Base-by-base conservation (phyloP, 2,888 invertebrate species). In the Dryocosmus kuriphilus region DNA sequence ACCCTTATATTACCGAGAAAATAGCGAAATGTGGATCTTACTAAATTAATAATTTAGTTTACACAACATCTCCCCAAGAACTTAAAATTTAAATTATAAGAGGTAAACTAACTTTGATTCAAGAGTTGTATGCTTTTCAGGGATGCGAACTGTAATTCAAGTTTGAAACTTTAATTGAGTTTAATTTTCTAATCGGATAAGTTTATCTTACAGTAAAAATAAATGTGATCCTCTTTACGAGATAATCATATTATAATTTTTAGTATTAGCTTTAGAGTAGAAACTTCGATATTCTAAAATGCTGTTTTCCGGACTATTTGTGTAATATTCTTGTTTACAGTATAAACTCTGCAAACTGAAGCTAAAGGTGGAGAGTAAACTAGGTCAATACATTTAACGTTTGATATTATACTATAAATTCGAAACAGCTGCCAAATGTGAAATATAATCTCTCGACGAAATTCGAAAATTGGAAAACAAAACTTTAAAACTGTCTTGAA, bases 391-490 rank as follows among this genome's bases (percentile, higher is more conserved):
- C 8, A 8, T 46, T 27, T 46, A 67, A 67, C 65, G 27, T 41
- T 67, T 67, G 27, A 67, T 67, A 67, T 65, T 41, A 67, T 67
- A 67, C 46, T 46, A 51, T 51, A 27, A 67, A 41, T 67, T 5
- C 41, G 8, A 38, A 19, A 67, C 30, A 67, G 67, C 27, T 46
- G 11, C 67, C 24, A 67, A 46, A 67, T 67, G 19, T 27, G 41
- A 67, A 41, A 41, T 67, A 16, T 67, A 46, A 67, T 67, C 27
- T 41, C 24, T 41, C 16, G 3, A 27, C 24, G 4, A 41, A 46
- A 67, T 67, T 41, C 16, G 5, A 41, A 27, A 67, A 24, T 67
- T 41, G 38, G 16, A 27, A 27, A 46, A 41, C 41, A 63, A 22
- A 65, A 24, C 41, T 65, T 41, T 1, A 46, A 46, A 67, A 67